A percentile compares a stretch with the other conserved stretches of the same genome.
These are phyloP conservation scores for Prolemur simus DNA, from an alignment of 2,113 vertebrate species.

Conservation along the genomic window DNA sequence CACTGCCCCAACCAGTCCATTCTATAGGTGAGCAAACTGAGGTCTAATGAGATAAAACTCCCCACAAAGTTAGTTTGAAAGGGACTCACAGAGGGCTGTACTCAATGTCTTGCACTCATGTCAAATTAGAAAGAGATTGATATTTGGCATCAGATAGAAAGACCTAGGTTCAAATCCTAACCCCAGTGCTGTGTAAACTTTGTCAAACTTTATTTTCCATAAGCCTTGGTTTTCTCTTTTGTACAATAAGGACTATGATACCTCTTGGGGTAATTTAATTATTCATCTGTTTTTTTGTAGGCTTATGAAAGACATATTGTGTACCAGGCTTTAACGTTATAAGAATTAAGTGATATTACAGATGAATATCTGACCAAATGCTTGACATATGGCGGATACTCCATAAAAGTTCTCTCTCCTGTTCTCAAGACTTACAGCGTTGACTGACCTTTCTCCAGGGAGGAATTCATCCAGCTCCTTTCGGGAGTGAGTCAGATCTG, in stretches of 20 bases:
- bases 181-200: background rate
- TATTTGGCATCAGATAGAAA: background rate
- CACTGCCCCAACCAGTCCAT: background rate
- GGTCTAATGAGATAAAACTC: background rate
- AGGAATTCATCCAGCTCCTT: too few relatives aligned
- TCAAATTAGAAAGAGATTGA: background rate
- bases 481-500: background rate
- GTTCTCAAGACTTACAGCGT: background rate
- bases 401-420: background rate
- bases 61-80: background rate
- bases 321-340: background rate
- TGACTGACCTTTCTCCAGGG: background rate
- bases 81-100: background rate
- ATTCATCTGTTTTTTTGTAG: background rate
- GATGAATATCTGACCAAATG: background rate
- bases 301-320: background rate
- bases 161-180: background rate
- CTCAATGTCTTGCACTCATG: background rate
- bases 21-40: background rate
- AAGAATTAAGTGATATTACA: background rate
- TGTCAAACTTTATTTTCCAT: background rate
- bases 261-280: slow-evolving; percentile 18
- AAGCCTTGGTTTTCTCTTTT: background rate
- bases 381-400: background rate
- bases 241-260: background rate